These are phyloP conservation scores for Verasper variegatus DNA, from an alignment of 2,113 vertebrate genomes.

Conservation along the genomic window DNA sequence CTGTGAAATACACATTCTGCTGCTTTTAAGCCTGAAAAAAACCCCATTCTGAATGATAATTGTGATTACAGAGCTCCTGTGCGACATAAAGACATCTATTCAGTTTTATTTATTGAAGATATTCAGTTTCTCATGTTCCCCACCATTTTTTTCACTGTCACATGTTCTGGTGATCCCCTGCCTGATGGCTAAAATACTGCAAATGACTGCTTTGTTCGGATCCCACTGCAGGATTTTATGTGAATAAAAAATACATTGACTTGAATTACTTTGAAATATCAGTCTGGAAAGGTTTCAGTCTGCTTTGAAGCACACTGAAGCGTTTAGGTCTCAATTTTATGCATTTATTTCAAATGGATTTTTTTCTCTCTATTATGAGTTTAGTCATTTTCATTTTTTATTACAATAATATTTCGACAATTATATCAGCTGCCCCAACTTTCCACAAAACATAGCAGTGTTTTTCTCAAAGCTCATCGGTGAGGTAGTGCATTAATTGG, in stretches of 20 bases:
- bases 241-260: not conserved
- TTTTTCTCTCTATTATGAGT: too few relatives aligned
- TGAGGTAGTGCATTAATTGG: not conserved
- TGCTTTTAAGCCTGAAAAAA: slow-evolving; percentile 1
- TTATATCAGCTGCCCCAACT: not conserved
- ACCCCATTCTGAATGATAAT: not conserved
- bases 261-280: not conserved
- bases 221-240: not conserved
- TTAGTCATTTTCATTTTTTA: too few relatives aligned
- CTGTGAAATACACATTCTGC: not conserved
- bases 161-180: slow-evolving; percentile 7
- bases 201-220: slow-evolving; percentile 7
- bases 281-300: not conserved
- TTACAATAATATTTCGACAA: not conserved
- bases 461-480: not conserved
- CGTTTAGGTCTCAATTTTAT: too few relatives aligned
- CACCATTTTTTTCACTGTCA: not conserved
- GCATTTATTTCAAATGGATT: too few relatives aligned
- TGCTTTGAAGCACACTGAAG: too few relatives aligned
- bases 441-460: not conserved
- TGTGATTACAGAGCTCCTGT: not conserved
- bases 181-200: not conserved
- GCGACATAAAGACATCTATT: slow-evolving; percentile 6
- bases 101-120: not conserved
- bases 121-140: not conserved